phyloP scores from a whole-genome alignment of 2,113 vertebrate species.

The Buteo buteo region DNA sequence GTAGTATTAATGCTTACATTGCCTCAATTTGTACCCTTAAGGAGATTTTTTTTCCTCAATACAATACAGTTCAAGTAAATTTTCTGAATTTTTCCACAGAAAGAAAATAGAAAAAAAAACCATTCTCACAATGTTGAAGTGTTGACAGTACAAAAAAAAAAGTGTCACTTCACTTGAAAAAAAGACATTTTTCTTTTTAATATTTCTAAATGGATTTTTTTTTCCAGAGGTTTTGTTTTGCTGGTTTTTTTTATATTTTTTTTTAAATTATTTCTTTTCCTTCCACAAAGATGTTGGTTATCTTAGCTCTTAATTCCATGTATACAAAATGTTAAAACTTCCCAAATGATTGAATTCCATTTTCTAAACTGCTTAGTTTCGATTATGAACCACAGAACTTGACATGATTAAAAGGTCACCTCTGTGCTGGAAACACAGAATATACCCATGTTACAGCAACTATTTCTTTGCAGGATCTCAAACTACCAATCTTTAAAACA shows the following conservation, averaged over 20 bases:
- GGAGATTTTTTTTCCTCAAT: neutral
- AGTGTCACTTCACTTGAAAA: neutral
- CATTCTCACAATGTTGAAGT: neutral
- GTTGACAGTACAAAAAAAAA: neutral
- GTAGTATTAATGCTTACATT: neutral
- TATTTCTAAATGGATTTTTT: neutral
- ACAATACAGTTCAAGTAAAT: neutral
- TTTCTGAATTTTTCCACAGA: neutral
- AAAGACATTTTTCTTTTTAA: neutral
- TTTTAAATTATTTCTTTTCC: neutral
- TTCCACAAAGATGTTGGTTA: neutral
- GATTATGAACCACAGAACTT: neutral
- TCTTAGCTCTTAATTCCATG: neutral
- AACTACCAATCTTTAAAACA: neutral
- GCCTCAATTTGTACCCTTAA: neutral
- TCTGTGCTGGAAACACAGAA: neutral
- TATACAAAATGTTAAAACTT: neutral
- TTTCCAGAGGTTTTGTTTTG: neutral
- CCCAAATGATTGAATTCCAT: neutral
- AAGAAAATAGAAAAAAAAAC: neutral
- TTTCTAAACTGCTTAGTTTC: neutral
- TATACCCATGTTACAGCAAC: neutral
- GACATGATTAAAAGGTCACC: neutral
- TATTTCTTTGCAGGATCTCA: neutral
- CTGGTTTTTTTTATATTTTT: too few species aligned